Evolutionary conservation across 2,113 vertebrate species (phyloP).

Genomic region (Ameiurus melas): DNA sequence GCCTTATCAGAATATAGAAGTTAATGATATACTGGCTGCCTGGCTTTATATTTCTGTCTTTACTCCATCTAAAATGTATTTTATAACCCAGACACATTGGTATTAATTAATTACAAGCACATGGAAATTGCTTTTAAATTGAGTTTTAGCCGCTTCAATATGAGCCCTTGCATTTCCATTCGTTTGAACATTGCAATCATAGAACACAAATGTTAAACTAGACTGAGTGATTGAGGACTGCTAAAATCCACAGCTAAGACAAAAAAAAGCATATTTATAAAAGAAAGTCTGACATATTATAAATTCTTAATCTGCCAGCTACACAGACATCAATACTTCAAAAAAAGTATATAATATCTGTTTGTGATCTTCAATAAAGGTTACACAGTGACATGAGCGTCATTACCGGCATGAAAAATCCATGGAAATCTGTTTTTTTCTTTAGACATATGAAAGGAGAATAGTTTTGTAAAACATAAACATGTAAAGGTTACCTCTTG

Average conservation of each 20-base stretch:
- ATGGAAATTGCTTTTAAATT: slow-evolving; percentile 39
- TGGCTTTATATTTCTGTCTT: not conserved
- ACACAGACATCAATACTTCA: not conserved
- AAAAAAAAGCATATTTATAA: not conserved
- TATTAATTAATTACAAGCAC: slow-evolving; percentile 30
- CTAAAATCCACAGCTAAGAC: not conserved
- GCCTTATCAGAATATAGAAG: not conserved
- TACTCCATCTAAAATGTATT: not conserved
- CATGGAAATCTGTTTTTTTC: not conserved
- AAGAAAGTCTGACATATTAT: not conserved
- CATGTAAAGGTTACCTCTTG: not conserved
- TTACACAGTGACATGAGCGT: not conserved
- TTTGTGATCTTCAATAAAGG: not conserved
- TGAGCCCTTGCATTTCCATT: slow-evolving; percentile 17
- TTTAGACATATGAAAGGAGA: not conserved
- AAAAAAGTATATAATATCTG: not conserved
- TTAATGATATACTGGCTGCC: slow-evolving; percentile 6
- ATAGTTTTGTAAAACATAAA: not conserved
- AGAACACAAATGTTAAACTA: slow-evolving; percentile 5
- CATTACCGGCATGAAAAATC: not conserved
- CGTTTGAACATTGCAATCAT: not conserved
- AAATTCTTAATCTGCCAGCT: not conserved
- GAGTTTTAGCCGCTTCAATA: slow-evolving; percentile 4
- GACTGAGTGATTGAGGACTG: slow-evolving; percentile 11
- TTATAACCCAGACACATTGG: not conserved